Evolutionary conservation across 2,888 invertebrate species (phyloP), one percentile per base, ranked within the genome.

Genomic region (Calliopum simillimum): DNA sequence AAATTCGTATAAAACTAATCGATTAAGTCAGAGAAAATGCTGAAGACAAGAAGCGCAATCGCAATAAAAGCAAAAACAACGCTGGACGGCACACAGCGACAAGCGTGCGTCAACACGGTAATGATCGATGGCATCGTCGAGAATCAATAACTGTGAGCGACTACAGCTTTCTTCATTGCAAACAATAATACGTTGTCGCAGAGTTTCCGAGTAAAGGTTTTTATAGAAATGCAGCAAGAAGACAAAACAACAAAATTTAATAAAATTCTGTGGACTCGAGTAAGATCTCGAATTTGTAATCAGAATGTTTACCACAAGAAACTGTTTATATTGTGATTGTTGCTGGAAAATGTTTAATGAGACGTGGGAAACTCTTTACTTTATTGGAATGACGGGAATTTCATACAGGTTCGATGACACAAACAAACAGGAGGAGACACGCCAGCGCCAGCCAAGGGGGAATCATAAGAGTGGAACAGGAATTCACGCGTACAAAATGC

Each of bases 261-360:
- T 62, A 68, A 68, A 63, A 71, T 70, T 73, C 74, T 66, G 62
- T 69, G 67, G 67, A 73, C 69, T 74, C 72, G 63, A 44, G 19
- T 43, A 68, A 61, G 73, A 72, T 73, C 72, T 65, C 71, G 73
- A 72, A 73, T 74, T 74, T 72, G 70, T 72, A 73, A 74, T 75
- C 71, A 69, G 61, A 67, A 67, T 47, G 58, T 62, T n/a, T 21
- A 56, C 19, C 58, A 19, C 51, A 11, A 53, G 62, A 44, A 67
- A 67, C 67, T 58, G 67, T 67, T 25, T 66, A 67, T 49, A 59
- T 59, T 67, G 67, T 67, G 69, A 64, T 56, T 58, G 69, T 41
- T 63, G 53, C 49, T 63, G 53, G 71, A 70, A 79, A 80, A 79
- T 76, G 78, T 79, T 80, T 80, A 82, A 82, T 82, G 81, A 82